A percentile compares a stretch with the other conserved stretches of the same genome.
phyloP scores from a whole-genome alignment of 2,113 vertebrate species.

The Pampusana beccarii region DNA sequence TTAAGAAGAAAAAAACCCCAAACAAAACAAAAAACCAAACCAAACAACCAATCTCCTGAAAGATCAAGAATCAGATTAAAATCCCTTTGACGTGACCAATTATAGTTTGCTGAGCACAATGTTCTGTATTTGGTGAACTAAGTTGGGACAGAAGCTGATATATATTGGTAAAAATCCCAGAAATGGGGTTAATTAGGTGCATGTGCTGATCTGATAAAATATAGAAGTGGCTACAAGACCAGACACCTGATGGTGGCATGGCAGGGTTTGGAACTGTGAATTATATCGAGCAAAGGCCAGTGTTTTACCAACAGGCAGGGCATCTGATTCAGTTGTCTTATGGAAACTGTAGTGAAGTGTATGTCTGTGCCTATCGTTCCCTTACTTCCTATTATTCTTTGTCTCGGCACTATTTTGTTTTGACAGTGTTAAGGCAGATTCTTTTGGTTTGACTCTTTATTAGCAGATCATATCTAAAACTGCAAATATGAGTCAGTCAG shows the following conservation, averaged over 20 bases:
- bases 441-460: background rate
- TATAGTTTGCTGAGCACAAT: background rate
- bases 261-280: background rate
- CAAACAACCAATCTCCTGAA: background rate
- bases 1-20: background rate
- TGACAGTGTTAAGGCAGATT: background rate
- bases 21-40: no score
- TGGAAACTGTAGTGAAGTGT: background rate
- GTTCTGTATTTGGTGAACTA: background rate
- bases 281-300: background rate
- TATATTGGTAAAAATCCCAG: background rate
- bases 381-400: background rate
- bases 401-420: background rate
- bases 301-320: background rate
- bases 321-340: background rate
- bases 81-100: background rate
- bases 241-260: background rate
- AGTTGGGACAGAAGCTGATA: background rate
- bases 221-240: background rate
- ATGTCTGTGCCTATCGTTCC: background rate
- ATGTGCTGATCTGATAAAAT: background rate
- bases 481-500: background rate
- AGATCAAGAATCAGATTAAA: background rate
- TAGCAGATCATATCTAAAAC: background rate
- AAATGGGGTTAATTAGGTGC: background rate